Percentiles rank a stretch among this genome's conserved stretches.
Conservation (phyloP, 2,797 vertebrate genomes). For the Galagoides demidoff region DNA sequence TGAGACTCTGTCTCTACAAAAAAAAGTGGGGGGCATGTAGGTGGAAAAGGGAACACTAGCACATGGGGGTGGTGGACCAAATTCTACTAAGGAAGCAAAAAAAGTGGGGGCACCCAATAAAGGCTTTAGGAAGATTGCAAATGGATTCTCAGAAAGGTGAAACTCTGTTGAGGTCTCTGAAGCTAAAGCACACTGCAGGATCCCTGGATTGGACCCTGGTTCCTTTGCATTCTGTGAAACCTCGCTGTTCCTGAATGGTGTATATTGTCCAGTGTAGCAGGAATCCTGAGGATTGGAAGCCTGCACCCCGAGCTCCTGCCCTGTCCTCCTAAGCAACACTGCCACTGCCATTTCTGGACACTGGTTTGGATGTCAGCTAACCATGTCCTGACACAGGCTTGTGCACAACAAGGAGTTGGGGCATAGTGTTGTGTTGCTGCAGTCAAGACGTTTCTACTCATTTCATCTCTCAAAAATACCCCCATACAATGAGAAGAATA, state of each 20-base stretch:
- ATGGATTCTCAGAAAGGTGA: background rate
- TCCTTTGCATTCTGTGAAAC: background rate
- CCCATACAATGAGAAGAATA: background rate
- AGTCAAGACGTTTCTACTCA: background rate
- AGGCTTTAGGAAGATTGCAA: background rate
- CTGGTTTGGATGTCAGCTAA: background rate
- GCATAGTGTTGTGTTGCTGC: background rate
- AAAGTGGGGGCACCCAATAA: background rate
- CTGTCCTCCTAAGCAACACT: background rate
- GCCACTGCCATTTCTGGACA: background rate
- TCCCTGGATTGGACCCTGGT: background rate
- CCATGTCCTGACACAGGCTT: background rate
- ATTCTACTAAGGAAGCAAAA: background rate
- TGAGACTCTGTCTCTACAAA: too few relatives aligned
- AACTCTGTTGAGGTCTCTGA: background rate
- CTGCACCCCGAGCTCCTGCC: accelerated
- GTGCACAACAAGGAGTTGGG: background rate
- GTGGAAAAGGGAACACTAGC: background rate
- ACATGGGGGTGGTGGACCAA: too few relatives aligned
- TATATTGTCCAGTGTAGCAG: background rate
- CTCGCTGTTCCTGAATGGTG: too few relatives aligned
- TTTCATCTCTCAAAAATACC: background rate
- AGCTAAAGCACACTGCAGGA: background rate
- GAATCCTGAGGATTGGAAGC: background rate
- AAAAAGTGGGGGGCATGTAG: background rate